These are phyloP conservation scores for Blastomussa wellsi DNA, from an alignment of 92 coral and sea anemone species.

Conservation along the genomic window DNA sequence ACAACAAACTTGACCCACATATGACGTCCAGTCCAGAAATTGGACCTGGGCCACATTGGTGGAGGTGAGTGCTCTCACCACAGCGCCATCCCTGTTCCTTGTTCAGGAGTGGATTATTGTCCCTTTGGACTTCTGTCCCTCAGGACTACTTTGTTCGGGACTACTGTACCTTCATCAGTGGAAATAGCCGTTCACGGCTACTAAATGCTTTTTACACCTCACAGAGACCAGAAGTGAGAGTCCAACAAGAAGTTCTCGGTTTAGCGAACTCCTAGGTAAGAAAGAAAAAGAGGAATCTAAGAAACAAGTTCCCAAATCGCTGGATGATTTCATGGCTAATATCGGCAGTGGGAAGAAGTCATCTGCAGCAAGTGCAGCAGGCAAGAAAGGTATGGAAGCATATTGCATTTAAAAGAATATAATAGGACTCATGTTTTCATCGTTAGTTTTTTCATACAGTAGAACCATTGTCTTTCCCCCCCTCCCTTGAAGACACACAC, in stretches of 20 bases:
- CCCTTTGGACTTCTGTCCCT: too few species aligned
- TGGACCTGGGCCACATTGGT: too few species aligned
- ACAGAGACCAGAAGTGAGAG: constrained; percentile 48
- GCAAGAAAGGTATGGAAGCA: constrained; percentile 59
- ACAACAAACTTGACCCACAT: too few species aligned
- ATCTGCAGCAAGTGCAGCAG: constrained; percentile 35
- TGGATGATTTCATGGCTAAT: constrained; percentile 95
- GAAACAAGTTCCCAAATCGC: constrained; percentile 76
- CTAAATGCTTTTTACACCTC: neutral
- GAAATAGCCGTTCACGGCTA: too few species aligned
- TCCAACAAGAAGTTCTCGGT: constrained; percentile 54
- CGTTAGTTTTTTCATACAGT: neutral
- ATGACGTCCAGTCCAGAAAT: too few species aligned
- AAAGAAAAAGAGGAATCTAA: constrained; percentile 70
- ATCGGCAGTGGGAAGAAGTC: constrained; percentile 76
- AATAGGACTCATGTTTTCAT: neutral
- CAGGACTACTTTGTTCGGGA: too few species aligned
- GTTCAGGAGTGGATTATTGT: too few species aligned
- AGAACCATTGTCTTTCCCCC: too few species aligned
- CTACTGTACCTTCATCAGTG: too few species aligned
- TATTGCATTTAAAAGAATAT: neutral
- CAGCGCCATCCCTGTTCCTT: too few species aligned
- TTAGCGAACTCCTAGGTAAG: constrained; percentile 82
- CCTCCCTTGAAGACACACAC: too few species aligned
- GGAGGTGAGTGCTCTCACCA: too few species aligned